Conservation (phyloP, 2,888 invertebrate genomes). For the Hypercompe scribonia region DNA sequence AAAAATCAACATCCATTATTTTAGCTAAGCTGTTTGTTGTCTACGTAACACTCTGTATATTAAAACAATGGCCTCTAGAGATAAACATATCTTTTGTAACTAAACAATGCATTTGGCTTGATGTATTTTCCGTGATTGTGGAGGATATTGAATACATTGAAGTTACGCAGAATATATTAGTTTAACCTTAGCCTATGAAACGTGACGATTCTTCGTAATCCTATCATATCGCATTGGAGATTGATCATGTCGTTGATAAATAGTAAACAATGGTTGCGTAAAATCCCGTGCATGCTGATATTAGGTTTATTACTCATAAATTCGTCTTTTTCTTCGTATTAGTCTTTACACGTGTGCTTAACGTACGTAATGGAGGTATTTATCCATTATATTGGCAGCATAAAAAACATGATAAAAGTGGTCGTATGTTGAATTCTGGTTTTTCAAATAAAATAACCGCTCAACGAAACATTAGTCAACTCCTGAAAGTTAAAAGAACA, state of each 20-base stretch:
- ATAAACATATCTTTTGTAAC: background rate
- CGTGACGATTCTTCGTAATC: conserved; percentile 54
- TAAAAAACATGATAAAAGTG: background rate
- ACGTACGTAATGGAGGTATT: background rate
- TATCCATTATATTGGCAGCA: background rate
- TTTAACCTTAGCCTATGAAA: conserved; percentile 39
- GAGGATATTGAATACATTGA: background rate
- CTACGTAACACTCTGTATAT: background rate
- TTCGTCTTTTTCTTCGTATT: background rate
- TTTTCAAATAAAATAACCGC: no score
- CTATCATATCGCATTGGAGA: conserved; percentile 46
- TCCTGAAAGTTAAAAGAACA: no score
- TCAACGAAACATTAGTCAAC: no score
- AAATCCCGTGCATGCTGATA: conserved; percentile 29
- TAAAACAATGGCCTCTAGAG: background rate
- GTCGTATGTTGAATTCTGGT: no score
- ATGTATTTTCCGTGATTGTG: background rate
- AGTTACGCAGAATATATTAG: conserved; percentile 42
- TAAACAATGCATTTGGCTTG: background rate
- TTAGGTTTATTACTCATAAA: background rate
- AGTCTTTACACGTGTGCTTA: background rate
- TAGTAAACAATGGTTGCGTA: conserved; percentile 52
- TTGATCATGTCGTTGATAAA: conserved; percentile 53
- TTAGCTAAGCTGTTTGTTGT: background rate
- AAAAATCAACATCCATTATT: background rate